Evolutionary conservation across 2,888 invertebrate species (phyloP), one percentile per base, ranked within the genome.

Genomic region (Sphaerophoria rueppellii): DNA sequence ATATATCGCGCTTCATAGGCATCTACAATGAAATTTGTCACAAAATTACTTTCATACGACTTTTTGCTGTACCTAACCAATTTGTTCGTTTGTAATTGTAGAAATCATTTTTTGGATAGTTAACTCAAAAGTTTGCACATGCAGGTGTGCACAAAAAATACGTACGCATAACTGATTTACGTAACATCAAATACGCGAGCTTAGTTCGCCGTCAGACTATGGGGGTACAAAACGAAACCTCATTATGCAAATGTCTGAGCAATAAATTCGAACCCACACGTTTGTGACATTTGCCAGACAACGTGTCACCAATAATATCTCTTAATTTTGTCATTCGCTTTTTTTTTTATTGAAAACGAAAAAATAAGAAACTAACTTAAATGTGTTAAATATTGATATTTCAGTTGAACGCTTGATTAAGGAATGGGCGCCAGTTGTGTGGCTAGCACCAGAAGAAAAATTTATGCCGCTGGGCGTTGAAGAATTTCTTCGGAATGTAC

Each of bases 401-500:
- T 35, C 69, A 92, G 92, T 92, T 77, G 92, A 92, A 80, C 91
- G 91, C 67, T 89, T 94, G 80, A 93, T 94, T 57, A 92, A 90
- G 77, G 92, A 93, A 90, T 95, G 95, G 95, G 94, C 95, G 0
- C 95, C 95, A 4, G 88, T 95, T 60, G 93, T 95, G 34, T 95
- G 94, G 94, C 91, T 95, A 65, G 94, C 94, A 67, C 94, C 94
- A 0, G 93, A 93, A 74, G 95, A 95, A 90, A 92, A 92, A 89
- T 95, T 93, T 89, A 91, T 94, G 91, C 95, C 95, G 0, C 91
- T 93, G 72, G 93, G 93, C 71, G 94, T 94, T 2, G 93, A 94
- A 60, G 93, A 94, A 86, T 95, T 95, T 90, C 90, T 95, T 67
- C 91, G 93, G 77, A 92, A 95, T 89, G 93, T 94, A 4, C 92